phyloP scores from a whole-genome alignment of 2,113 vertebrate genomes.

The Cyanoramphus novaezelandiae region DNA sequence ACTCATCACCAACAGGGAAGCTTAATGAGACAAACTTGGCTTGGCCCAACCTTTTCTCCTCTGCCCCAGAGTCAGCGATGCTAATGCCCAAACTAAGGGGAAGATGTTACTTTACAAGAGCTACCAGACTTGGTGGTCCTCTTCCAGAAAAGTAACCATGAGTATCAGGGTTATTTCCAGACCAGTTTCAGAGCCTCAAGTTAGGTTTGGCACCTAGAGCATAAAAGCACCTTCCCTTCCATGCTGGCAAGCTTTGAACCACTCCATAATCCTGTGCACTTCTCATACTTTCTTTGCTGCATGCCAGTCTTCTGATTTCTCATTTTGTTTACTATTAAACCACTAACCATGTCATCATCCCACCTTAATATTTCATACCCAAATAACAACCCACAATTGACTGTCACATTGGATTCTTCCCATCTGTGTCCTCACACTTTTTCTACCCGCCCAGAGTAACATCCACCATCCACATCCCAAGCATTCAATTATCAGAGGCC shows the following conservation, averaged over 20 bases:
- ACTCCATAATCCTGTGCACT: not conserved
- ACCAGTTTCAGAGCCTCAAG: not conserved
- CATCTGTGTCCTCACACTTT: not conserved
- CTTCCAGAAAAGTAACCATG: not conserved
- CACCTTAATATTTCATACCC: constrained; percentile 1
- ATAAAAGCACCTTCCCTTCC: not conserved
- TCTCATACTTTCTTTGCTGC: not conserved
- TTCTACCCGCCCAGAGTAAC: not conserved
- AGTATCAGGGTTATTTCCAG: not conserved
- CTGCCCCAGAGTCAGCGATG: not conserved
- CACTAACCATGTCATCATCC: not conserved
- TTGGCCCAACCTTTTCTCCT: not conserved
- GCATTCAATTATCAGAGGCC: not conserved
- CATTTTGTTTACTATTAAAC: constrained; percentile 8
- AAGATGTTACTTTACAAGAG: not conserved
- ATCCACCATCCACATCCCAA: not conserved
- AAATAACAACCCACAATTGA: not conserved
- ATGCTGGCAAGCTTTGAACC: not conserved
- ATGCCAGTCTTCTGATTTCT: not conserved
- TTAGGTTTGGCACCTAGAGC: not conserved
- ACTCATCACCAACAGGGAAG: not conserved
- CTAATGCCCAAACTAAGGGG: not conserved
- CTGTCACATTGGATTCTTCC: not conserved
- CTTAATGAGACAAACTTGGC: not conserved
- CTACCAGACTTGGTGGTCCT: not conserved